Conservation (phyloP, 2,888 invertebrate species). For the Drosophila flavopinicola region DNA sequence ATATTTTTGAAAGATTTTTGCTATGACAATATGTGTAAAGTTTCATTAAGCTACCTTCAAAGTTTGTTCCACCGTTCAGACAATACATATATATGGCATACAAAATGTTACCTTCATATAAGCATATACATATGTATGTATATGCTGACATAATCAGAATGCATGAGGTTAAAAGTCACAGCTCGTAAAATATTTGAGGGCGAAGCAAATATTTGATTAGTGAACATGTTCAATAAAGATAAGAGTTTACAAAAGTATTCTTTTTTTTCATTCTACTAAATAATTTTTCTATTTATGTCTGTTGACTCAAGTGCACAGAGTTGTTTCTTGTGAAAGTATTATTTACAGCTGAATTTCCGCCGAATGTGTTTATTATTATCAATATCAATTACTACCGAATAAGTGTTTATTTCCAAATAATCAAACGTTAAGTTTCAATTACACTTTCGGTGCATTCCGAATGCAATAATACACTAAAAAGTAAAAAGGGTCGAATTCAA, state of each 20-base stretch:
- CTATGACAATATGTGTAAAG: too few relatives aligned
- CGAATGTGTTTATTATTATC: neutral
- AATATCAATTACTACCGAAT: constrained; percentile 21
- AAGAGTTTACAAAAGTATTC: neutral
- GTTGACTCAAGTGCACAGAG: too few relatives aligned
- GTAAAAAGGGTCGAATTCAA: constrained; percentile 1
- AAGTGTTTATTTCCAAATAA: constrained; percentile 10
- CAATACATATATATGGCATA: neutral
- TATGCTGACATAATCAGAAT: neutral
- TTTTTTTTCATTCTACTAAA: neutral
- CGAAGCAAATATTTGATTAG: neutral
- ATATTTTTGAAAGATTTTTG: too few relatives aligned
- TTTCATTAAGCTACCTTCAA: too few relatives aligned
- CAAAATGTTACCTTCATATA: neutral
- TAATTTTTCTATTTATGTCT: too few relatives aligned
- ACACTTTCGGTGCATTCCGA: constrained; percentile 7
- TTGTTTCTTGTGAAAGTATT: neutral
- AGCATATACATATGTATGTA: too few relatives aligned
- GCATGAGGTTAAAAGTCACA: neutral
- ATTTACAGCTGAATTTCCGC: neutral
- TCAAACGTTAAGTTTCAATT: constrained; percentile 10
- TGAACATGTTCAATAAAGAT: neutral
- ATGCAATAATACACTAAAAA: constrained; percentile 25
- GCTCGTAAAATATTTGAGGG: neutral
- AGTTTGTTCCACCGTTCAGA: too few relatives aligned